Conservation (phyloP, 2,797 vertebrate genomes). For the Halcyon leucocephala region DNA sequence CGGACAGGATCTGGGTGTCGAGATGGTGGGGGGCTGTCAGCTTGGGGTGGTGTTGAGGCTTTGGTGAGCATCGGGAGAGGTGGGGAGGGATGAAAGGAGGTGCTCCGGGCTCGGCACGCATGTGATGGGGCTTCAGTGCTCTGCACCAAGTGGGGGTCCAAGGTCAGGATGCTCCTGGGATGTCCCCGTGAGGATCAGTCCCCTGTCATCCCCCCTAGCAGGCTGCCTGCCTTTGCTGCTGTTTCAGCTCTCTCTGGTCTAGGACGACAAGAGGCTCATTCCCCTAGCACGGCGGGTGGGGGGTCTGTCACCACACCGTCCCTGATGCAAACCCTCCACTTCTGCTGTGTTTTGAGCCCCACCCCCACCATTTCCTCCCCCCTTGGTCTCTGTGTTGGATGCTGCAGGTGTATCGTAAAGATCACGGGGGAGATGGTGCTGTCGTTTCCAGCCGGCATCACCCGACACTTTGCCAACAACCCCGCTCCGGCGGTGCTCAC, state of each 20-base stretch:
- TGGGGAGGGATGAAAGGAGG: not conserved
- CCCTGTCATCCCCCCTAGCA: not conserved
- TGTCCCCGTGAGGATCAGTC: accelerated
- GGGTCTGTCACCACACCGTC: accelerated
- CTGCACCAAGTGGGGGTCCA: not conserved
- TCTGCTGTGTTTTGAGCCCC: not conserved
- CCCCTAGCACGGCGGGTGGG: accelerated
- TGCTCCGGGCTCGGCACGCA: accelerated
- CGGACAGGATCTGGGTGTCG: accelerated
- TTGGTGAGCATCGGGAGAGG: not conserved
- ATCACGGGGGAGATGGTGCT: conserved; percentile 98
- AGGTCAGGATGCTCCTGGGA: not conserved
- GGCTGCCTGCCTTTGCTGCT: not conserved
- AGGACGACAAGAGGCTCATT: not conserved
- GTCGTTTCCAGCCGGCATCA: conserved; percentile 97
- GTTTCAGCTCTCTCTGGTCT: not conserved
- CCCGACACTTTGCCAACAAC: conserved; percentile 95
- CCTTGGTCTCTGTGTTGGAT: not conserved
- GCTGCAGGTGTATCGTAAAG: conserved; percentile 93
- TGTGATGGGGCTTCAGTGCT: too few species aligned
- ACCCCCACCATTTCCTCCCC: not conserved
- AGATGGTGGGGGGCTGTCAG: accelerated
- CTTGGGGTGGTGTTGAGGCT: not conserved
- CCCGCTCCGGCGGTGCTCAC: conserved; percentile 90
- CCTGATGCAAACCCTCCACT: accelerated